A percentile compares a stretch with the other conserved stretches of the same genome.
phyloP scores from a whole-genome alignment of 2,113 vertebrate genomes.

The Opisthocomus hoazin region DNA sequence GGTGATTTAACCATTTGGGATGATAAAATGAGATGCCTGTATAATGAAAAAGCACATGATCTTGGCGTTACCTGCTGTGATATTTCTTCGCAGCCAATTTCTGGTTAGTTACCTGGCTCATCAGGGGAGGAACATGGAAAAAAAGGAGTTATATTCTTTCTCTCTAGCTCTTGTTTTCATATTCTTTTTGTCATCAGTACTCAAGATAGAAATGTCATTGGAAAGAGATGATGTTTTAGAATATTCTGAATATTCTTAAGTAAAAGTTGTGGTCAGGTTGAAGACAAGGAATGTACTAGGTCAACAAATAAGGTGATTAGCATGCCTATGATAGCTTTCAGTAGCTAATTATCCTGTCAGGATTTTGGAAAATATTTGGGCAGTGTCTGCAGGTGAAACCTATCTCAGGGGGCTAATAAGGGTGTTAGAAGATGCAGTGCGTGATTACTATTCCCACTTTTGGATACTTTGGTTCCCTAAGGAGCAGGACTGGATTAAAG shows the following conservation, averaged over 20 bases:
- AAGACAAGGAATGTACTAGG: background rate
- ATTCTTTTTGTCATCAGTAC: background rate
- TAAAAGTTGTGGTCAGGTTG: background rate
- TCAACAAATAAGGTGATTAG: background rate
- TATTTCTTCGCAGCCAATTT: conserved; percentile 73
- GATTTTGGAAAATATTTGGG: background rate
- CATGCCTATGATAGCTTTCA: background rate
- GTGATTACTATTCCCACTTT: background rate
- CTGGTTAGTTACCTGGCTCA: conserved; percentile 67
- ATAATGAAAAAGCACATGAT: conserved; percentile 88
- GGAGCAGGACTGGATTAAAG: background rate
- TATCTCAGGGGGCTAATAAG: accelerated
- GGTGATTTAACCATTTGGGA: conserved; percentile 88
- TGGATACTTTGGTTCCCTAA: background rate
- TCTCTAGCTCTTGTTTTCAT: background rate
- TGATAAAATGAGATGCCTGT: conserved; percentile 75
- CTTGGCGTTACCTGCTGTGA: conserved; percentile 89
- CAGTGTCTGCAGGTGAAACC: background rate
- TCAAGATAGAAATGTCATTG: background rate
- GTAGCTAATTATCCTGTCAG: background rate
- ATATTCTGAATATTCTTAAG: background rate
- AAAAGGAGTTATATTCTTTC: background rate
- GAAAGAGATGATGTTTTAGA: background rate
- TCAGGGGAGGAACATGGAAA: background rate
- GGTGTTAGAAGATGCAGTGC: background rate